phyloP scores from a whole-genome alignment of 2,113 vertebrate genomes.

The Paralichthys olivaceus region DNA sequence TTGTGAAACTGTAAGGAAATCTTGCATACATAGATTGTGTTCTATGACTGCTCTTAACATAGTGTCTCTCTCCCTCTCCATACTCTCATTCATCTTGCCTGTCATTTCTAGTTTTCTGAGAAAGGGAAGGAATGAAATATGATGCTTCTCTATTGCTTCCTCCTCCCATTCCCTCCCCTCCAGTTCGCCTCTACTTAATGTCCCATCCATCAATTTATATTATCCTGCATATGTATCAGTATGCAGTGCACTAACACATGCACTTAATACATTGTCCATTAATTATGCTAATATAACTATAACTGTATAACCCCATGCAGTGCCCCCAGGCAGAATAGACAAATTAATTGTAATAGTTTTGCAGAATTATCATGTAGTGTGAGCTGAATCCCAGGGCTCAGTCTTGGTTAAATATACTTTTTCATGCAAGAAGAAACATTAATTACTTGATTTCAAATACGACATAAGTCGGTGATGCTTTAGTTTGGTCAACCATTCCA shows the following conservation, averaged over 20 bases:
- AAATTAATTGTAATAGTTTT: conserved; percentile 25
- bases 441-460: not conserved
- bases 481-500: not conserved
- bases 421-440: not conserved
- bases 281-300: conserved; percentile 25
- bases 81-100: conserved; percentile 32
- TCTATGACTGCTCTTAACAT: not conserved
- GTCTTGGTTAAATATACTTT: not conserved
- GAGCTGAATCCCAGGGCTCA: not conserved
- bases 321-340: not conserved
- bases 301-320: not conserved
- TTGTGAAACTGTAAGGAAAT: too few species aligned
- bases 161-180: conserved; percentile 1
- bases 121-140: conserved; percentile 61
- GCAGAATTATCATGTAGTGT: conserved; percentile 22
- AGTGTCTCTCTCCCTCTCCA: conserved; percentile 10
- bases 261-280: conserved; percentile 17
- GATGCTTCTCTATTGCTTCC: conserved; percentile 43
- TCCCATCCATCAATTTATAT: conserved; percentile 6
- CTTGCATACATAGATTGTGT: not conserved
- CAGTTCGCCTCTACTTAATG: conserved; percentile 21
- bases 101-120: conserved; percentile 52
- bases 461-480: not conserved
- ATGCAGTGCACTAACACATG: conserved; percentile 14
- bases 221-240: not conserved